These are phyloP conservation scores for Apodemus sylvaticus DNA, from an alignment of 2,113 vertebrate species.

Conservation along the genomic window DNA sequence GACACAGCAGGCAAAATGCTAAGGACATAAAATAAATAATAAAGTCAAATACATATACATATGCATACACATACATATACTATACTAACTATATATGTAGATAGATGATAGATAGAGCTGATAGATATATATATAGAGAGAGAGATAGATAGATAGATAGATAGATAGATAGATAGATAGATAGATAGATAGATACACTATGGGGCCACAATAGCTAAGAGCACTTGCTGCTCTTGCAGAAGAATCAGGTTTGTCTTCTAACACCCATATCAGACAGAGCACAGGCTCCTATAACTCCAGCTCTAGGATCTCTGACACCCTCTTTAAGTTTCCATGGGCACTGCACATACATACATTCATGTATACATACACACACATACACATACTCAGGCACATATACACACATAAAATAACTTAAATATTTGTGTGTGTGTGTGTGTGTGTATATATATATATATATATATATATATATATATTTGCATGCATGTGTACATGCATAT, in stretches of 20 bases:
- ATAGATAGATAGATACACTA: not conserved
- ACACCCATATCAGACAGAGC: not conserved
- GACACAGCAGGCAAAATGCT: not conserved
- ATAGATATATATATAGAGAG: no score
- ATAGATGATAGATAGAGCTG: no score
- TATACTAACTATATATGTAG: no score
- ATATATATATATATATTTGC: not conserved
- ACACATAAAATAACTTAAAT: not conserved
- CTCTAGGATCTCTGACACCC: not conserved
- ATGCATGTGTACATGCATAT: not conserved
- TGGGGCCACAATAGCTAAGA: not conserved
- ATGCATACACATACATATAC: not conserved
- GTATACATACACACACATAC: not conserved
- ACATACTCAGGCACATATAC: not conserved
- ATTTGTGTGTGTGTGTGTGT: not conserved
- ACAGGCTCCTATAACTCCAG: not conserved
- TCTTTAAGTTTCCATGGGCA: not conserved
- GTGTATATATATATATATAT: not conserved
- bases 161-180: not conserved
- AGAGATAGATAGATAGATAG: not conserved
- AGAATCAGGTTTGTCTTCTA: not conserved
- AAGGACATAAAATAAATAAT: not conserved
- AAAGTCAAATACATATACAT: not conserved
- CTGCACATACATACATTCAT: not conserved
- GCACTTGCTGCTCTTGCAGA: not conserved